Evolutionary conservation across 2,797 vertebrate species (phyloP).

Genomic region (Leucoraja ocellata): DNA sequence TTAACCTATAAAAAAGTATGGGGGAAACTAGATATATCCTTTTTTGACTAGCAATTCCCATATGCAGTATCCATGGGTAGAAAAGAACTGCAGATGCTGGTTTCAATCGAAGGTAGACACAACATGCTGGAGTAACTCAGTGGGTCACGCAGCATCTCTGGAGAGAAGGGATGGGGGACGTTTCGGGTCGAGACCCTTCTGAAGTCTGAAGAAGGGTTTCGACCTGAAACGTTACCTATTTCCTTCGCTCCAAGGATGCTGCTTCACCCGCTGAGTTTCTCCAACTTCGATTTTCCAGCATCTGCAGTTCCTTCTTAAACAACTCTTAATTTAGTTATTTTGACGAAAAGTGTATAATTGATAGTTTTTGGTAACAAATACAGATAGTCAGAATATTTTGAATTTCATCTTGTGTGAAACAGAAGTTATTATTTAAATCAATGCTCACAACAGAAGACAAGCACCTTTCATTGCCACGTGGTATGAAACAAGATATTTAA

Average conservation of each 20-base stretch:
- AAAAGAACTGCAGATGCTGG: too few species aligned
- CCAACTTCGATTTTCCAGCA: too few species aligned
- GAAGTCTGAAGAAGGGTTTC: too few species aligned
- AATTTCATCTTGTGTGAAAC: not conserved
- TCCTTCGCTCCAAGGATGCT: too few species aligned
- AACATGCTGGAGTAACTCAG: too few species aligned
- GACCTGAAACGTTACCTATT: too few species aligned
- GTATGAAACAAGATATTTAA: not conserved
- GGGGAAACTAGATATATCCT: not conserved
- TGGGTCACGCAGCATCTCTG: too few species aligned
- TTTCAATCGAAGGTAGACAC: too few species aligned
- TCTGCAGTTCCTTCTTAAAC: not conserved
- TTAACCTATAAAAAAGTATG: not conserved
- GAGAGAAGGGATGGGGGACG: too few species aligned
- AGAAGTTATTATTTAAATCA: not conserved
- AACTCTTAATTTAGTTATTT: not conserved
- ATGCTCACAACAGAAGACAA: not conserved
- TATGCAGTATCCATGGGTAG: too few species aligned
- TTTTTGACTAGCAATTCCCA: not conserved
- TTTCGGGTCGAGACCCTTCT: too few species aligned
- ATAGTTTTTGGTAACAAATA: not conserved
- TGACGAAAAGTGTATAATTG: not conserved
- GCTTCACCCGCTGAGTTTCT: too few species aligned
- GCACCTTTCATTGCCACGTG: not conserved
- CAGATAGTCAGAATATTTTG: not conserved